These are phyloP conservation scores for Pungitius pungitius DNA, from an alignment of 2,113 vertebrate genomes.

Conservation along the genomic window DNA sequence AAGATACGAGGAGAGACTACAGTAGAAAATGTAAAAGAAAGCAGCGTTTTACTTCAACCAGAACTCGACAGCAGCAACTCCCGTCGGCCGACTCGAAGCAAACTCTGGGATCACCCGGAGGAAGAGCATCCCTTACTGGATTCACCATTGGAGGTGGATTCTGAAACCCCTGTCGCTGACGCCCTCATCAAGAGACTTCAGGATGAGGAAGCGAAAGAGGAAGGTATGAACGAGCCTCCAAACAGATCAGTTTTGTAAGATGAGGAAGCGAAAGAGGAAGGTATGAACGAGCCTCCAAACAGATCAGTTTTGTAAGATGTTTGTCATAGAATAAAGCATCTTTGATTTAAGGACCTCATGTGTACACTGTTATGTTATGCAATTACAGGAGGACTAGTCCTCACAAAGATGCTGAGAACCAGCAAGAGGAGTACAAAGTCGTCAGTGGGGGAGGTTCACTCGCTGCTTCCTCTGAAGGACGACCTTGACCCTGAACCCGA, in stretches of 20 bases:
- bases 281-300: slow-evolving; percentile 6
- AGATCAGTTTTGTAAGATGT: not conserved
- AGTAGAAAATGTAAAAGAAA: slow-evolving; percentile 33
- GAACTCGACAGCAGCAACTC: slow-evolving; percentile 29
- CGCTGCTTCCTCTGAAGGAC: slow-evolving; percentile 14
- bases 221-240: slow-evolving; percentile 34
- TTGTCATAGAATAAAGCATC: not conserved
- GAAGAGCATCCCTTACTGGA: slow-evolving; percentile 68
- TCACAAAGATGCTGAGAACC: slow-evolving; percentile 56
- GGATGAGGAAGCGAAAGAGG: slow-evolving; percentile 65
- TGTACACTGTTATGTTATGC: not conserved
- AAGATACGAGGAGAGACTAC: slow-evolving; percentile 56
- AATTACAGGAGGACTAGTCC: slow-evolving; percentile 7
- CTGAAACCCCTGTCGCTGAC: slow-evolving; percentile 68
- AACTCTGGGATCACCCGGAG: slow-evolving; percentile 72
- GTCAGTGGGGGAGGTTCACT: slow-evolving; percentile 19
- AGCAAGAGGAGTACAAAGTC: slow-evolving; percentile 52
- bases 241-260: not conserved
- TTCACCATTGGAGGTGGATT: slow-evolving; percentile 68
- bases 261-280: slow-evolving; percentile 62
- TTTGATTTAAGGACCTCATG: not conserved
- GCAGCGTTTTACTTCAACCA: not conserved
- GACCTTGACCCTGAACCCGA: slow-evolving; percentile 48
- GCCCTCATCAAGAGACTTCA: slow-evolving; percentile 78
- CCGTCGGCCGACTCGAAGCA: slow-evolving; percentile 57